A percentile compares a stretch with the other conserved stretches of the same genome.
phyloP scores from a whole-genome alignment of 2,113 vertebrate species.

The Myiopsitta monachus region DNA sequence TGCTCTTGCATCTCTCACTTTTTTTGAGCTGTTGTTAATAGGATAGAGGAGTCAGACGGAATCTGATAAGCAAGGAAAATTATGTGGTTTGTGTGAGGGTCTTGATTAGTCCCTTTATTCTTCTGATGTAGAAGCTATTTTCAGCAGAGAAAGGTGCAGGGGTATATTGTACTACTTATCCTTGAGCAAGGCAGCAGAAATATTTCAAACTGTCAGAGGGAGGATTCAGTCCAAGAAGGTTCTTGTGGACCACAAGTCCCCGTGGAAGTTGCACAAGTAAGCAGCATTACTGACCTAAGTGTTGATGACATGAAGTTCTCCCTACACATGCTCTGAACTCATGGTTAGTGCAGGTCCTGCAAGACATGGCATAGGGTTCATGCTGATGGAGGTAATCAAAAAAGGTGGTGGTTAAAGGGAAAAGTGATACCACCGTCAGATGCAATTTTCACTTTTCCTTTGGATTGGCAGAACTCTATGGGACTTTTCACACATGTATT shows the following conservation, averaged over 20 bases:
- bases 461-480: neutral
- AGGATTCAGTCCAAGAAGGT: neutral
- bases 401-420: neutral
- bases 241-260: neutral
- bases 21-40: neutral
- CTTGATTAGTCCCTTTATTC: neutral
- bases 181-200: neutral
- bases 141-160: neutral
- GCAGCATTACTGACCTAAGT: neutral
- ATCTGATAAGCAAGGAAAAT: neutral
- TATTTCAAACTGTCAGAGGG: neutral
- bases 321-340: neutral
- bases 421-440: fast-evolving
- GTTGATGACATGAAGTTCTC: neutral
- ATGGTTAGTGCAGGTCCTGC: neutral
- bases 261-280: neutral
- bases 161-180: neutral
- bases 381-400: neutral
- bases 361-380: neutral
- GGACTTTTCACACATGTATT: neutral
- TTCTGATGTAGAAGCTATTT: neutral
- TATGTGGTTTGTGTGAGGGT: neutral
- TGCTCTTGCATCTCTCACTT: neutral
- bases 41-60: neutral
- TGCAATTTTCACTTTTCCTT: neutral